Evolutionary conservation across 2,888 invertebrate species (phyloP), one percentile per base, ranked within the genome.

Genomic region (Fragum whitleyi): DNA sequence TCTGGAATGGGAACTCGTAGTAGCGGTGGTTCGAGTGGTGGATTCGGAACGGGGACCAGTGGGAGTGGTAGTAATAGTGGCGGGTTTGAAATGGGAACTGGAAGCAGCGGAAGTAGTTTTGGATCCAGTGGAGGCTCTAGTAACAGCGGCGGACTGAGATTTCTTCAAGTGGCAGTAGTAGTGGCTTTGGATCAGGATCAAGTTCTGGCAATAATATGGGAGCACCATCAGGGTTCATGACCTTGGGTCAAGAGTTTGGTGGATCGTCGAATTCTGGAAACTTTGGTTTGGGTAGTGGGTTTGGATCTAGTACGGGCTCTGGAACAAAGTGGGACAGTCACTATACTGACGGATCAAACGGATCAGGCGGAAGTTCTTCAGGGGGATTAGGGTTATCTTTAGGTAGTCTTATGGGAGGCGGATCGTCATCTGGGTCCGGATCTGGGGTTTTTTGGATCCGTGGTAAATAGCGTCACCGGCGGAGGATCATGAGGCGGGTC

Each of bases 261-360:
- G 68, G 68, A 42, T 39, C 42, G 2, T 68, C 32, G 3, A 32
- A 42, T 42, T 14, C 53, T 19, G 42, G 74, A 32, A 32, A n/a
- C 42, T 36, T 51, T 26, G 29, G 53, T 11, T n/a, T 36, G 19
- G 36, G 68, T 28, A 32, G 19, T 55, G 51, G 47, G 11, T 29
- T 77, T 61, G 59, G 36, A 62, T 65, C 39, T 42, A 61, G 73
- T 47, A 55, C 55, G 7, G 70, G 74, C 28, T 74, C 79, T 7
- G 67, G 53, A 29, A 61, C 74, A 6, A 65, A 62, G 26, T 79
- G 79, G 82, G 75, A 79, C 55, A 76, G 76, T 21, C 74, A 79
- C 59, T 79, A 79, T 29, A 79, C 76, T 21, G 82, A 74, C 36
- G 70, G 68, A 29, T 71, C 67, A 32, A 71, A 72, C 36, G 70